These are phyloP conservation scores for Schizothorax lantsangensis DNA, from an alignment of 2,797 vertebrate species.

Conservation along the genomic window DNA sequence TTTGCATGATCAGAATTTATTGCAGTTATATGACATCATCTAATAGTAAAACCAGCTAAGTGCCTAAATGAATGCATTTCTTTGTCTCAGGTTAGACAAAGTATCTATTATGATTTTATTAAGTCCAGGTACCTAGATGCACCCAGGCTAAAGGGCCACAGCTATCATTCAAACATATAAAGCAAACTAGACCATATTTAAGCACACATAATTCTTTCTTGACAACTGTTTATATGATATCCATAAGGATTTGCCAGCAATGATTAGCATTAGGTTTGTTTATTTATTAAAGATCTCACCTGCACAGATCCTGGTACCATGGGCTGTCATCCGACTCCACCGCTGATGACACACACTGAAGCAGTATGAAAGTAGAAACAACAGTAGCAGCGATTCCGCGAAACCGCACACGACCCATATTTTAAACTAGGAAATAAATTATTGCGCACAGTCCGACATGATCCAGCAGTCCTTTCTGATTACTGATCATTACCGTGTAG, in stretches of 20 bases:
- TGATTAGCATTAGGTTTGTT: neutral
- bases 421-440: constrained; percentile 54
- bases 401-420: constrained; percentile 60
- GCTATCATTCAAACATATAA: neutral
- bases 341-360: constrained; percentile 55
- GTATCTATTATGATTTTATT: neutral
- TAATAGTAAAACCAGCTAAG: neutral
- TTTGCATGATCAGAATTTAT: neutral
- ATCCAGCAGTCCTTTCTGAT: constrained; percentile 70
- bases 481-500: constrained; percentile 52
- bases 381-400: constrained; percentile 45
- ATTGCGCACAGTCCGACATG: constrained; percentile 72
- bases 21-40: neutral
- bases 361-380: constrained; percentile 32
- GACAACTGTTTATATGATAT: neutral
- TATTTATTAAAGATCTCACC: constrained; percentile 66
- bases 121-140: neutral
- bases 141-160: constrained; percentile 7
- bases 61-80: neutral
- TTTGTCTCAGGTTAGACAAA: neutral
- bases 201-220: neutral
- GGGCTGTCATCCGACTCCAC: constrained; percentile 51
- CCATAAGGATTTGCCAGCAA: neutral
- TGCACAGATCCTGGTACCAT: constrained; percentile 81
- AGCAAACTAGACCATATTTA: neutral